A percentile compares a stretch with the other conserved stretches of the same genome.
Conservation (phyloP, 1,140 invertebrate species). For the Vollenhovia emeryi region DNA sequence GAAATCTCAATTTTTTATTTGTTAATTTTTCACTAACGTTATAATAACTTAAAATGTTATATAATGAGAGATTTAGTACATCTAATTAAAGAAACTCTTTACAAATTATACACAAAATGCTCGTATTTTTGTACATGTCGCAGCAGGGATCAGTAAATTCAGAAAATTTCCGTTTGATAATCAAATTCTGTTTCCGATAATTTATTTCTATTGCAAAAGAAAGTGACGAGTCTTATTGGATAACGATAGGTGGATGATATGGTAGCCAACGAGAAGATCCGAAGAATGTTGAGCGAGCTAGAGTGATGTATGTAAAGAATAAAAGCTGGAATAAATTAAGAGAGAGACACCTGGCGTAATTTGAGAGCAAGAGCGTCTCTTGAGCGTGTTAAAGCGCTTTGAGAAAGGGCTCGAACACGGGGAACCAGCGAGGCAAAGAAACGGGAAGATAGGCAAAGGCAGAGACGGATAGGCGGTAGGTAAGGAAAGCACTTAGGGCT, state of each 20-base stretch:
- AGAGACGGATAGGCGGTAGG: slow-evolving; percentile 61
- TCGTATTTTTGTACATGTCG: background rate
- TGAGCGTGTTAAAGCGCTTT: slow-evolving; percentile 37
- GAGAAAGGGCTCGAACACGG: slow-evolving; percentile 45
- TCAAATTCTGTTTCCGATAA: background rate
- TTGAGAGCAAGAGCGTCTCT: slow-evolving; percentile 42
- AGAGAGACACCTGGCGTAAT: slow-evolving; percentile 43
- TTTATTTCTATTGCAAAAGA: background rate
- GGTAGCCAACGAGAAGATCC: background rate
- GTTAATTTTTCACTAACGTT: background rate
- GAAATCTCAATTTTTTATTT: background rate
- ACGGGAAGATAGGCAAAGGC: slow-evolving; percentile 52
- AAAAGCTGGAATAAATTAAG: slow-evolving; percentile 57
- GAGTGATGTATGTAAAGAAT: slow-evolving; percentile 53
- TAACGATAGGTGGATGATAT: slow-evolving; percentile 10
- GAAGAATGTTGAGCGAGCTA: slow-evolving; percentile 43
- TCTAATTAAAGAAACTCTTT: background rate
- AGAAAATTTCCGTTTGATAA: background rate
- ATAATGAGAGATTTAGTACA: background rate
- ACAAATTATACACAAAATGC: background rate
- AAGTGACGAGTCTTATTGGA: background rate
- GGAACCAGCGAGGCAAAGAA: slow-evolving; percentile 21
- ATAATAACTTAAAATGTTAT: background rate
- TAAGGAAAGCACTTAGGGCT: slow-evolving; percentile 31
- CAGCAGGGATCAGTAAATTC: background rate